Conservation (phyloP, 2,113 vertebrate species). For the Chionis minor region DNA sequence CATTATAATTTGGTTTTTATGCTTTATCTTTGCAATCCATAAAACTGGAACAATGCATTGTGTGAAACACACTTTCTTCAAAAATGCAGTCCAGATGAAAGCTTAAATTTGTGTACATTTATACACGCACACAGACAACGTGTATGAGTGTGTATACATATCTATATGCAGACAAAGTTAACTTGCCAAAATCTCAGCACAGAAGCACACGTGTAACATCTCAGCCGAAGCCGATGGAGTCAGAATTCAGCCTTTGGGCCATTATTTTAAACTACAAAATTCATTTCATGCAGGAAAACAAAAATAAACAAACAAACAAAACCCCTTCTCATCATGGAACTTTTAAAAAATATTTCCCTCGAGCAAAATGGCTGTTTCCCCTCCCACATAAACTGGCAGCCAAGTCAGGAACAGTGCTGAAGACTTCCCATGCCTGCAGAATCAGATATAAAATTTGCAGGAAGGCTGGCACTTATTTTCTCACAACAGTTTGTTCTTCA, state of each 20-base stretch:
- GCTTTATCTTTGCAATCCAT: constrained; percentile 28
- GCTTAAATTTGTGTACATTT: constrained; percentile 5
- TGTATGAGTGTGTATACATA: background rate
- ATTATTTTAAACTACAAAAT: constrained; percentile 34
- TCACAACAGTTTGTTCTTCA: constrained; percentile 72
- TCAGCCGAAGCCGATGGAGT: background rate
- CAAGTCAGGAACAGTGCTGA: constrained; percentile 69
- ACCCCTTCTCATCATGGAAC: constrained; percentile 56
- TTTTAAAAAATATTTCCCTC: constrained; percentile 60
- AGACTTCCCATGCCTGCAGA: constrained; percentile 64
- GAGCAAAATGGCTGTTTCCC: constrained; percentile 70
- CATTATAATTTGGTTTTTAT: background rate
- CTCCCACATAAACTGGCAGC: constrained; percentile 72
- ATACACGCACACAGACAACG: background rate
- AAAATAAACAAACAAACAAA: constrained; percentile 63
- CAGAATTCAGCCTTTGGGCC: constrained; percentile 45
- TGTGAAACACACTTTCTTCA: background rate
- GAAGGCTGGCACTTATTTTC: constrained; percentile 72
- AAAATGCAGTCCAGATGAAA: constrained; percentile 34
- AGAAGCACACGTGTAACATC: background rate
- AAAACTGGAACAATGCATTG: constrained; percentile 4
- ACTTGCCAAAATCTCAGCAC: background rate
- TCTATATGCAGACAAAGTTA: background rate
- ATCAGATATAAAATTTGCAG: constrained; percentile 67
- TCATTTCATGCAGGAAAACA: constrained; percentile 40